Evolutionary conservation across 2,113 vertebrate genomes (phyloP).

Genomic region (Hippotragus niger): DNA sequence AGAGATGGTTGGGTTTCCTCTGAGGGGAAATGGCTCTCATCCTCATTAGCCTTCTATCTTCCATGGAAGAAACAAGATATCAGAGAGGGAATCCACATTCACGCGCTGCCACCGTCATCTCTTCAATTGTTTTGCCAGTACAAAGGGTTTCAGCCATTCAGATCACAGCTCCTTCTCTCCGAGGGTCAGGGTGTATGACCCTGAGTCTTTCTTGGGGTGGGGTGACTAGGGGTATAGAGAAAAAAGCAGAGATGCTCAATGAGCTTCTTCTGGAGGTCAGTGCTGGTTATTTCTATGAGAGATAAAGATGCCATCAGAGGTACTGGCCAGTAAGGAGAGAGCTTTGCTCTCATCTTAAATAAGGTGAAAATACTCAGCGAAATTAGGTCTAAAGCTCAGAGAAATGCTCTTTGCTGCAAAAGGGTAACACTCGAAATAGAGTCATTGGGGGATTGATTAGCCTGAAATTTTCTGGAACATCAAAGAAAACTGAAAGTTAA

Average conservation of each 20-base stretch:
- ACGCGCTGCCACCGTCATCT: background rate
- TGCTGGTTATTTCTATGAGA: background rate
- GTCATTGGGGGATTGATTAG: constrained; percentile 58
- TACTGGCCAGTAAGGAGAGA: background rate
- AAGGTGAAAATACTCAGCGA: background rate
- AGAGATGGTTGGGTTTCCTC: background rate
- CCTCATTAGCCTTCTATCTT: background rate
- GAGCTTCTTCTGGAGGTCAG: background rate
- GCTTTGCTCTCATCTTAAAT: background rate
- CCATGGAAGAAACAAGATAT: background rate
- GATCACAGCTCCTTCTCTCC: background rate
- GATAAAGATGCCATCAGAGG: background rate
- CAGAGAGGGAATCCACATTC: background rate
- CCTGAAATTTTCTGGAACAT: constrained; percentile 56
- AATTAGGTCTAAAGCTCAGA: constrained; percentile 44
- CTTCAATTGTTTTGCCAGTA: background rate
- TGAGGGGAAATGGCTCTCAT: background rate
- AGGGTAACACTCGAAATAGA: constrained; percentile 28
- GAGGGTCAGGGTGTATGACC: rapidly evolving
- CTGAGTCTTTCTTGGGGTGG: background rate
- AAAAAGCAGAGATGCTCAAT: background rate
- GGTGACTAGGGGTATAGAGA: too few species aligned
- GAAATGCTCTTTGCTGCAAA: constrained; percentile 25
- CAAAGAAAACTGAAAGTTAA: constrained; percentile 53
- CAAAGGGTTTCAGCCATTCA: background rate